Conservation (phyloP, 2,113 vertebrate species). For the Lepidothrix coronata region DNA sequence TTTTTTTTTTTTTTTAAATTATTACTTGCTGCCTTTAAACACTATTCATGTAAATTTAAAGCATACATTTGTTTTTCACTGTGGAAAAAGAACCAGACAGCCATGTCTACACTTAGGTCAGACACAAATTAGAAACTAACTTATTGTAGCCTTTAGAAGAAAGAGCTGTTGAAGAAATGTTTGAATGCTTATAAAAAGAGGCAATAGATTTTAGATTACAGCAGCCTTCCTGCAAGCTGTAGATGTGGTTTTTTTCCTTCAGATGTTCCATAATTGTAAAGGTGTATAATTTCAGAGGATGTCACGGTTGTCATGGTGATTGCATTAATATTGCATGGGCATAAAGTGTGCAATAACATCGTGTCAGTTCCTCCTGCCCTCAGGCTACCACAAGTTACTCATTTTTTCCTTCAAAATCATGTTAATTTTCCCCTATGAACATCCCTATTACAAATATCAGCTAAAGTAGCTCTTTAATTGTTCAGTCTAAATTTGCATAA, state of each 20-base stretch:
- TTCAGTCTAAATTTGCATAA: background rate
- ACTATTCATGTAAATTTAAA: background rate
- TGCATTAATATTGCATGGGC: constrained; percentile 62
- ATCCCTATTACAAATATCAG: background rate
- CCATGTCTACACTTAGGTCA: background rate
- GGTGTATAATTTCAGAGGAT: constrained; percentile 65
- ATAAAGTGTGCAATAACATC: constrained; percentile 29
- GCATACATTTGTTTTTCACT: background rate
- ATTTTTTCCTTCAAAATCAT: constrained; percentile 28
- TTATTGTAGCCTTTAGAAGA: background rate
- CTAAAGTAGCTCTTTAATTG: constrained; percentile 25
- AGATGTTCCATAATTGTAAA: constrained; percentile 48
- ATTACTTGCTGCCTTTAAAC: background rate
- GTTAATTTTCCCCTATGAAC: background rate
- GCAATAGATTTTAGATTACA: background rate
- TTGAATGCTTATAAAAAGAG: background rate
- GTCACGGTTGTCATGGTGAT: constrained; percentile 72
- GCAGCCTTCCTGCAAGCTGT: background rate
- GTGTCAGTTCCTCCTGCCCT: constrained; percentile 49
- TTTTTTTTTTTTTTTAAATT: background rate
- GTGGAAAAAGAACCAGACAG: background rate
- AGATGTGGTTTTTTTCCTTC: constrained; percentile 23
- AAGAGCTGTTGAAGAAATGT: background rate
- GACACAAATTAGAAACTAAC: background rate
- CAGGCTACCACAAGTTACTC: constrained; percentile 29